These are phyloP conservation scores for Agapornis roseicollis DNA, from an alignment of 2,113 vertebrate species.

Conservation along the genomic window DNA sequence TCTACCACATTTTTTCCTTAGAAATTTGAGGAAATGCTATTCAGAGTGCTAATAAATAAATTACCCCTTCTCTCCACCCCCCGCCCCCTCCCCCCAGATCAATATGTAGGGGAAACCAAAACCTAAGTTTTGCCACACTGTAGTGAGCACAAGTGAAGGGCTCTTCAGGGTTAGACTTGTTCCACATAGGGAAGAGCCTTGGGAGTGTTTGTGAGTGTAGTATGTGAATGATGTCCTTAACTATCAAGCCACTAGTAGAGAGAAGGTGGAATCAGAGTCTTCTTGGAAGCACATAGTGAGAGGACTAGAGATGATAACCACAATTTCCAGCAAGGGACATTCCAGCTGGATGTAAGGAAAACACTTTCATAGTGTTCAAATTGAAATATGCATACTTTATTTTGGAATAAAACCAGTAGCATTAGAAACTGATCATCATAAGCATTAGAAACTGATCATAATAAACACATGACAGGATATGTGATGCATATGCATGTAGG, in stretches of 20 bases:
- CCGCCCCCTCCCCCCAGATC: background rate
- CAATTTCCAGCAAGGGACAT: background rate
- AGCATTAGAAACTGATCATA: background rate
- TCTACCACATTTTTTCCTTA: background rate
- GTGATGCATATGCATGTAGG: background rate
- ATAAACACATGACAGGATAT: background rate
- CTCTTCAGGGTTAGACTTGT: background rate
- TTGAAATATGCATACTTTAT: background rate
- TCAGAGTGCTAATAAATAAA: background rate
- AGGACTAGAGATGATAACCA: background rate
- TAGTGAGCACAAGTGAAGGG: background rate
- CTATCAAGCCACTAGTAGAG: background rate
- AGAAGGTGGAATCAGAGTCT: background rate
- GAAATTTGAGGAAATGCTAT: background rate
- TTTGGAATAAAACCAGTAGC: background rate
- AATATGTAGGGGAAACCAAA: background rate
- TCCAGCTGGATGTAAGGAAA: background rate
- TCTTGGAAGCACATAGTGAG: background rate
- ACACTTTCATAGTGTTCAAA: background rate
- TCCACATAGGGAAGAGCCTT: background rate
- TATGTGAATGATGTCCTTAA: background rate
- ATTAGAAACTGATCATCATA: background rate
- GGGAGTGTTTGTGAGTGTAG: fast-evolving
- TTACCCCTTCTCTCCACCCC: too few relatives aligned
- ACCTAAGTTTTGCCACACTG: background rate